Evolutionary conservation across 2,888 invertebrate species (phyloP).

Genomic region (Stenotaenia linearis): DNA sequence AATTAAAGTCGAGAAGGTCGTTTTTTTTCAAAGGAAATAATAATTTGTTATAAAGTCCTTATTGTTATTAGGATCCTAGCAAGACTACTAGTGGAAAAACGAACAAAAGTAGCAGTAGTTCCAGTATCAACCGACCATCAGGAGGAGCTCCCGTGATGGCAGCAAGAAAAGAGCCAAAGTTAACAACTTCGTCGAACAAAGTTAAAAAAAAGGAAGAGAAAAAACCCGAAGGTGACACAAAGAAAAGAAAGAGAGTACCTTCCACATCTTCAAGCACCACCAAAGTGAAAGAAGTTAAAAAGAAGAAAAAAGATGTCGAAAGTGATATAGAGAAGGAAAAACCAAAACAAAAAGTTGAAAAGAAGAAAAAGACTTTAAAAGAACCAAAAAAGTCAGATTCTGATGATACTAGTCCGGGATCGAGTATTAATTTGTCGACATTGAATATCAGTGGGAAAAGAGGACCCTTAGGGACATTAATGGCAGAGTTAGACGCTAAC

Average conservation of each 20-base stretch:
- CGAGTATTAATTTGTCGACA: constrained; percentile 38
- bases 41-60: background rate
- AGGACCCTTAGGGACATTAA: constrained; percentile 37
- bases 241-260: background rate
- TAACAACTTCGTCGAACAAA: background rate
- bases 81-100: constrained; percentile 30
- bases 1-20: constrained; percentile 36
- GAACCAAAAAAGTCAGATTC: constrained; percentile 47
- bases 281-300: background rate
- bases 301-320: background rate
- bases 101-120: constrained; percentile 1
- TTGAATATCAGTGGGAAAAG: constrained; percentile 34
- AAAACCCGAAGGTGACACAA: background rate
- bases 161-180: constrained; percentile 46
- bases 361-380: constrained; percentile 50
- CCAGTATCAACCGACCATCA: constrained; percentile 29
- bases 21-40: background rate
- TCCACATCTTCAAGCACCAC: background rate
- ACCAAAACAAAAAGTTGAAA: constrained; percentile 39
- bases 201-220: background rate
- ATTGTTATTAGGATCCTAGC: background rate
- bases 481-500: constrained; percentile 38
- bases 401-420: constrained; percentile 37
- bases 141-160: constrained; percentile 54
- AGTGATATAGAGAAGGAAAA: constrained; percentile 48